Percentiles rank a stretch among this genome's conserved stretches.
Conservation (phyloP, 1,140 invertebrate species). For the Aphelenchoides fujianensis region DNA sequence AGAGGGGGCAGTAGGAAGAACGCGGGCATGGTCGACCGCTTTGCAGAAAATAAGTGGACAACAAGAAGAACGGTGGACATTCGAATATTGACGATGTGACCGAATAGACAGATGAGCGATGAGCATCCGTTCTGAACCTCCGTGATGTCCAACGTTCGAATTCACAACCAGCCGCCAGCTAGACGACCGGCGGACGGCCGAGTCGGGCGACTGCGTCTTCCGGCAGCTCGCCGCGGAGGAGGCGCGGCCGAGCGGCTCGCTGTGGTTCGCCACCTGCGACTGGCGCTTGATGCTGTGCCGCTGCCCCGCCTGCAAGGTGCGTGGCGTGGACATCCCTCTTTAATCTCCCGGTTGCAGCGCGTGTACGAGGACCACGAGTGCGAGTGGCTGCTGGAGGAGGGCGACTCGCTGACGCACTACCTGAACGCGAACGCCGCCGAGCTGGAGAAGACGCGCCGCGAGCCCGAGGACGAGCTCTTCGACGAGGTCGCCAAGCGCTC, state of each 20-base stretch:
- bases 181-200: conserved; percentile 17
- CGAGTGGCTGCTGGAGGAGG: conserved; percentile 42
- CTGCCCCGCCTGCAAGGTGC: conserved; percentile 41
- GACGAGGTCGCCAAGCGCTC: conserved; percentile 30
- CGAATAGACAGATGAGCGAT: no score
- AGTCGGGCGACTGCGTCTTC: not conserved
- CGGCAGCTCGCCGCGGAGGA: conserved; percentile 11
- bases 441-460: not conserved
- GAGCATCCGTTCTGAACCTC: no score
- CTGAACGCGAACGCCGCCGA: conserved; percentile 24
- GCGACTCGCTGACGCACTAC: conserved; percentile 43
- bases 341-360: conserved; percentile 28
- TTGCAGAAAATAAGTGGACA: no score
- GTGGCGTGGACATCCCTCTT: conserved; percentile 3
- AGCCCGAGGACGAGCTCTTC: conserved; percentile 32
- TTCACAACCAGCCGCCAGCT: conserved; percentile 17
- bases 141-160: no score
- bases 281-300: conserved; percentile 40
- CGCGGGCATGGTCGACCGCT: no score
- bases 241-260: not conserved
- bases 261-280: not conserved
- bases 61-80: no score
- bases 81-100: no score
- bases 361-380: conserved; percentile 49
- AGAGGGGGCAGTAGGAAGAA: no score